These are phyloP conservation scores for Tachina fera DNA, from an alignment of 2,888 invertebrate genomes.

Conservation along the genomic window DNA sequence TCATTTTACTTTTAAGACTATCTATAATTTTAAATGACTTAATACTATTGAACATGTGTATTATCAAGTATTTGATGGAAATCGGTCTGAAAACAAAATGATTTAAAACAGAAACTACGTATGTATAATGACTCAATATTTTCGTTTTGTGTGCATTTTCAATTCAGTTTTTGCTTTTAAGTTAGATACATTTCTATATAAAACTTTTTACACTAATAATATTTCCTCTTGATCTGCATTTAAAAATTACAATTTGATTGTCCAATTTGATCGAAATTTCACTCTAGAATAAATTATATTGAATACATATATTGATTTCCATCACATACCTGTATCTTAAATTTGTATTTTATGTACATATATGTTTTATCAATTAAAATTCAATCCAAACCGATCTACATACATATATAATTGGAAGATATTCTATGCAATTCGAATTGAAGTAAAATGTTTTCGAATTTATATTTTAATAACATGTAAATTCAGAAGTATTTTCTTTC, in stretches of 20 bases:
- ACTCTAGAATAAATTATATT: neutral
- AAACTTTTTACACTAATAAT: neutral
- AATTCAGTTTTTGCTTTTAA: no score
- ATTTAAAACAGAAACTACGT: neutral
- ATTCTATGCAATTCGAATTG: no score
- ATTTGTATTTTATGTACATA: neutral
- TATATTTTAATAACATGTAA: neutral
- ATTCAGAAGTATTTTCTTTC: neutral
- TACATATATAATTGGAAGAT: neutral
- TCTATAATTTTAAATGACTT: constrained; percentile 47
- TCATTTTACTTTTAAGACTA: constrained; percentile 57
- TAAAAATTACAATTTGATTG: neutral
- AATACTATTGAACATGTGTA: neutral
- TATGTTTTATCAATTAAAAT: constrained; percentile 4
- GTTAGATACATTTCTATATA: neutral
- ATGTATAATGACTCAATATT: neutral
- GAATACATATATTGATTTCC: neutral
- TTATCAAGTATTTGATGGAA: constrained; percentile 17
- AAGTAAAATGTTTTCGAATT: no score
- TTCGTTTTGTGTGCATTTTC: neutral
- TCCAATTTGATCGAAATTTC: neutral
- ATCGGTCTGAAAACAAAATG: neutral
- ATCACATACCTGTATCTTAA: neutral
- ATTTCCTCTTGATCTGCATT: neutral
- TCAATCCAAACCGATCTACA: neutral